Evolutionary conservation across 2,113 vertebrate species (phyloP).

Genomic region (Condylura cristata): DNA sequence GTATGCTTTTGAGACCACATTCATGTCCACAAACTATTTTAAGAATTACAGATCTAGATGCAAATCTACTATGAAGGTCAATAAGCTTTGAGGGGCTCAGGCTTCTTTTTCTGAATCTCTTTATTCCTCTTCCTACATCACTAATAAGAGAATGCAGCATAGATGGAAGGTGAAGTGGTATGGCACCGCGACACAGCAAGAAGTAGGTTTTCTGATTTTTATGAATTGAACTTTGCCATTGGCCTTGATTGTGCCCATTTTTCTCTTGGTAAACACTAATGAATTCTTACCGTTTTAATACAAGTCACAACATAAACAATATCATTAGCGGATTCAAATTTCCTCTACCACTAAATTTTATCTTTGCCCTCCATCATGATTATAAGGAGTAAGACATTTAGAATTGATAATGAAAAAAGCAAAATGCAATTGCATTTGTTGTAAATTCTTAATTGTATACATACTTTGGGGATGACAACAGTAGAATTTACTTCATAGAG

Average conservation of each 20-base stretch:
- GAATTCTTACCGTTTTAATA: neutral
- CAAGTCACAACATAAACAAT: neutral
- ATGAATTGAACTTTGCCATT: neutral
- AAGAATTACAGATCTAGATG: neutral
- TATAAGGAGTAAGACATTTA: neutral
- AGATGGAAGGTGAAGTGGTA: neutral
- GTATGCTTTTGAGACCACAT: neutral
- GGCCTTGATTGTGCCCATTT: neutral
- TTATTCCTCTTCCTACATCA: neutral
- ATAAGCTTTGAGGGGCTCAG: neutral
- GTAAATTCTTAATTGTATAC: slow-evolving; percentile 15
- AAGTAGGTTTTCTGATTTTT: neutral
- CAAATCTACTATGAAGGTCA: neutral
- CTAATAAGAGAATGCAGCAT: neutral
- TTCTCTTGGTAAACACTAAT: neutral
- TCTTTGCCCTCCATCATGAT: neutral
- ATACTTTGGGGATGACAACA: slow-evolving; percentile 23
- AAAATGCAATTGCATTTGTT: neutral
- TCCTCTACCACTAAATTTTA: slow-evolving; percentile 44
- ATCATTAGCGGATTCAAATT: neutral
- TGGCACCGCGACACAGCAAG: fast-evolving
- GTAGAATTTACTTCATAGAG: slow-evolving; percentile 28
- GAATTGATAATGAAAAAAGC: slow-evolving; percentile 33
- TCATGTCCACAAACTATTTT: neutral
- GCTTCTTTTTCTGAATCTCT: neutral